Percentiles rank a stretch among this genome's conserved stretches.
Evolutionary conservation across 1,140 invertebrate species (phyloP).

Genomic region (Papilio dardanus): DNA sequence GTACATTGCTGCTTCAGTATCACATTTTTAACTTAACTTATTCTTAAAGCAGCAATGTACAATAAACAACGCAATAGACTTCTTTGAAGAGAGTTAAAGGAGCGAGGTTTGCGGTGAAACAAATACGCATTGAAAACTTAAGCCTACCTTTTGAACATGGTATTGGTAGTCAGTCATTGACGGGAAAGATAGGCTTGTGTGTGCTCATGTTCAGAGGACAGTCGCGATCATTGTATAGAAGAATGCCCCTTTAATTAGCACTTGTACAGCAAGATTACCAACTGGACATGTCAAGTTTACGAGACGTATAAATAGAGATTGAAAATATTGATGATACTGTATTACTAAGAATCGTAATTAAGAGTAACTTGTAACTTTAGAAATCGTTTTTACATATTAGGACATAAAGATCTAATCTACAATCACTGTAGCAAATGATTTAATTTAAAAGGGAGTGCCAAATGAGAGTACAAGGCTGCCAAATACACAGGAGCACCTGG

Average conservation of each 20-base stretch:
- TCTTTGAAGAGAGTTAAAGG: neutral
- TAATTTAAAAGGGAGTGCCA: slow-evolving; percentile 38
- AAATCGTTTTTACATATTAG: no score
- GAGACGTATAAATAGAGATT: slow-evolving; percentile 72
- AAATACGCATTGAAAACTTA: slow-evolving; percentile 71
- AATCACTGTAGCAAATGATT: slow-evolving; percentile 46
- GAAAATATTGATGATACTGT: slow-evolving; percentile 45
- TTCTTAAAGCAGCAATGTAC: slow-evolving; percentile 48
- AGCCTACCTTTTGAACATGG: slow-evolving; percentile 61
- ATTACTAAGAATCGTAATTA: slow-evolving; percentile 33
- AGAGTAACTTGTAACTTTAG: no score
- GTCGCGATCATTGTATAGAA: slow-evolving; percentile 70
- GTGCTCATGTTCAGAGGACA: slow-evolving; percentile 59
- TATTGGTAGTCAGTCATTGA: slow-evolving; percentile 72
- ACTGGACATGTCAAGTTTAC: slow-evolving; percentile 55
- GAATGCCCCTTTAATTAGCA: slow-evolving; percentile 75
- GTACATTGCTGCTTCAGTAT: slow-evolving; percentile 39
- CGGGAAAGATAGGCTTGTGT: slow-evolving; percentile 59
- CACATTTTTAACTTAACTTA: neutral
- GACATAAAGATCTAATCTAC: neutral
- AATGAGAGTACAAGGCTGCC: slow-evolving; percentile 46
- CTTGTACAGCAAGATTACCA: slow-evolving; percentile 70
- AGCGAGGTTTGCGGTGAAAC: slow-evolving; percentile 55
- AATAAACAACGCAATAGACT: neutral
- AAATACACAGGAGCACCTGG: slow-evolving; percentile 48